Conservation (phyloP, 2,888 invertebrate species). For the Agrilus biguttatus region DNA sequence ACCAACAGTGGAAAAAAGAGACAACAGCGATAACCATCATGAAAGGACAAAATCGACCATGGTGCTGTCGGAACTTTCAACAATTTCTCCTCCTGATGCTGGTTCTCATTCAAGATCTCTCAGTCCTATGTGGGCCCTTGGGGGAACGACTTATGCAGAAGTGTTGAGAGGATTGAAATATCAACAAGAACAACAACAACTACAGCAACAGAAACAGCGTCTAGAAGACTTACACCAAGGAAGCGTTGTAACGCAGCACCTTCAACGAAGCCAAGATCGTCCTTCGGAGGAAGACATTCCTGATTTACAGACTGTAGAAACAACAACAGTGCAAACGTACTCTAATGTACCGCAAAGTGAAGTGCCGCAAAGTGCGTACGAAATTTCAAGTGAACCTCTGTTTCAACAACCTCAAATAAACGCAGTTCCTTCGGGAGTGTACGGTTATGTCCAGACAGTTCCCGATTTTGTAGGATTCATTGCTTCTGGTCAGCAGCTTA, state of each 20-base stretch:
- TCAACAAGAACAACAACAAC: constrained; percentile 8
- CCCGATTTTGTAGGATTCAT: constrained; percentile 37
- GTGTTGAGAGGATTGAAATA: constrained; percentile 46
- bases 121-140: constrained; percentile 61
- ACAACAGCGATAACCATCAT: too few species aligned
- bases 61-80: too few species aligned
- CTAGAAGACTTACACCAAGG: constrained; percentile 5
- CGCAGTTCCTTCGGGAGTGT: constrained; percentile 20
- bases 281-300: too few species aligned
- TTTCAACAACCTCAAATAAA: constrained; percentile 11
- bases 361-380: constrained; percentile 6
- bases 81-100: background rate
- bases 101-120: constrained; percentile 33
- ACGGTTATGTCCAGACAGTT: constrained; percentile 33
- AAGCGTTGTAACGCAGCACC: too few species aligned
- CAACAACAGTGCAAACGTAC: background rate
- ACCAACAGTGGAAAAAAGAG: too few species aligned
- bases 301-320: background rate
- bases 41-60: too few species aligned
- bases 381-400: background rate
- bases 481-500: constrained; percentile 30
- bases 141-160: constrained; percentile 65
- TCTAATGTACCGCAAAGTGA: background rate
- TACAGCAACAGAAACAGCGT: background rate
- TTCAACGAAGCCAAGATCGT: too few species aligned